These are phyloP conservation scores for Polyommatus icarus DNA, from an alignment of 2,888 invertebrate genomes.

Conservation along the genomic window DNA sequence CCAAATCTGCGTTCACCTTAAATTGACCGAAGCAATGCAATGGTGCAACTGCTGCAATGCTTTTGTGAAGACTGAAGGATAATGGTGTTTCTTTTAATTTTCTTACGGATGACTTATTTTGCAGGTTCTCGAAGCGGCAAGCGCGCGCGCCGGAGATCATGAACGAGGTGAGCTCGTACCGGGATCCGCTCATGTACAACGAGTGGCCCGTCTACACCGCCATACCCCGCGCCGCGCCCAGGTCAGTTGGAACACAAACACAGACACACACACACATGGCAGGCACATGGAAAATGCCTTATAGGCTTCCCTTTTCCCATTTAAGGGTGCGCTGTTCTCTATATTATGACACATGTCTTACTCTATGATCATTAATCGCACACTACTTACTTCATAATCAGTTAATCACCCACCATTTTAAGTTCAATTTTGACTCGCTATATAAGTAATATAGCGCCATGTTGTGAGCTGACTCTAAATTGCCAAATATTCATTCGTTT, in stretches of 20 bases:
- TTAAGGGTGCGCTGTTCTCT: too few relatives aligned
- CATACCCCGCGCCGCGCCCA: constrained; percentile 67
- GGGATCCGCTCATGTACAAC: constrained; percentile 90
- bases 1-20: too few relatives aligned
- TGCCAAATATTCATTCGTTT: background rate
- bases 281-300: too few relatives aligned
- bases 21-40: too few relatives aligned
- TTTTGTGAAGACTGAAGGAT: too few relatives aligned
- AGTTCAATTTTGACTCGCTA: background rate
- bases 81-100: background rate
- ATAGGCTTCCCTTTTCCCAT: too few relatives aligned
- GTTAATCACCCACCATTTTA: too few relatives aligned
- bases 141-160: constrained; percentile 92
- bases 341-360: too few relatives aligned
- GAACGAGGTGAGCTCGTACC: constrained; percentile 91
- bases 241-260: constrained; percentile 63
- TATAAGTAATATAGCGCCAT: background rate
- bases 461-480: background rate
- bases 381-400: too few relatives aligned
- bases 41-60: too few relatives aligned
- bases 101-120: background rate
- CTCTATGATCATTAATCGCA: too few relatives aligned
- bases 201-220: constrained; percentile 87
- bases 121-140: constrained; percentile 91
- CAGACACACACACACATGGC: background rate